Percentiles rank a stretch among this genome's conserved stretches.
Evolutionary conservation across 2,113 vertebrate genomes (phyloP).

Genomic region (Arizona elegans): DNA sequence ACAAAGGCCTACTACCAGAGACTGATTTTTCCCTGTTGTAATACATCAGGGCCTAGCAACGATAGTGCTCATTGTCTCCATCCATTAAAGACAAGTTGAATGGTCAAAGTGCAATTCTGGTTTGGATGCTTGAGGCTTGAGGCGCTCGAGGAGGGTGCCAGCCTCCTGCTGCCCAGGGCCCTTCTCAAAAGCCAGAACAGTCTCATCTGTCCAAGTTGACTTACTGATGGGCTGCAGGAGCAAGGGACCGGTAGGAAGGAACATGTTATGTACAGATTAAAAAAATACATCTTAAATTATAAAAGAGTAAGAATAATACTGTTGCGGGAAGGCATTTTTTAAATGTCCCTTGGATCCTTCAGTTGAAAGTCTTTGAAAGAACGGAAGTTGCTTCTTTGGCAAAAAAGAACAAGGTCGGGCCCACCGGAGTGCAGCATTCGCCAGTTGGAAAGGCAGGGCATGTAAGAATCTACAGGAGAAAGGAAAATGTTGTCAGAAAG

Average conservation of each 20-base stretch:
- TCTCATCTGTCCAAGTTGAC: background rate
- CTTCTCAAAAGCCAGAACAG: background rate
- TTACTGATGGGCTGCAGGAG: background rate
- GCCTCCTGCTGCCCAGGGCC: background rate
- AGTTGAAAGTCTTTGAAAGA: background rate
- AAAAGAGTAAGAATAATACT: conserved; percentile 45
- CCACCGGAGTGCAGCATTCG: conserved; percentile 79
- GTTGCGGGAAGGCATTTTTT: conserved; percentile 46
- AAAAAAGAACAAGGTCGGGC: conserved; percentile 32
- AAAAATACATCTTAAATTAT: conserved; percentile 55
- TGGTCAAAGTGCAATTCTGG: conserved; percentile 26
- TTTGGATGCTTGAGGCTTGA: background rate
- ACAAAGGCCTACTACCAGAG: conserved; percentile 20
- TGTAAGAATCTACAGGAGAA: conserved; percentile 78
- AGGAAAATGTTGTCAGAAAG: background rate
- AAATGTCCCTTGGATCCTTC: conserved; percentile 39
- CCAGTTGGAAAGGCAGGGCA: conserved; percentile 80
- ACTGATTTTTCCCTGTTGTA: too few relatives aligned
- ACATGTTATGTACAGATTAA: conserved; percentile 34
- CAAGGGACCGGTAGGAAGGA: background rate
- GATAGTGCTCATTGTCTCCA: background rate
- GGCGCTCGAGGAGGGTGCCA: background rate
- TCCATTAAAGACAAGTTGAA: background rate
- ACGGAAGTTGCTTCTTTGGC: conserved; percentile 1
- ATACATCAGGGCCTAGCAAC: background rate